Evolutionary conservation across 1,140 invertebrate species (phyloP), one percentile per base, ranked within the genome.

Genomic region (Macrotrachela quadricornifera): DNA sequence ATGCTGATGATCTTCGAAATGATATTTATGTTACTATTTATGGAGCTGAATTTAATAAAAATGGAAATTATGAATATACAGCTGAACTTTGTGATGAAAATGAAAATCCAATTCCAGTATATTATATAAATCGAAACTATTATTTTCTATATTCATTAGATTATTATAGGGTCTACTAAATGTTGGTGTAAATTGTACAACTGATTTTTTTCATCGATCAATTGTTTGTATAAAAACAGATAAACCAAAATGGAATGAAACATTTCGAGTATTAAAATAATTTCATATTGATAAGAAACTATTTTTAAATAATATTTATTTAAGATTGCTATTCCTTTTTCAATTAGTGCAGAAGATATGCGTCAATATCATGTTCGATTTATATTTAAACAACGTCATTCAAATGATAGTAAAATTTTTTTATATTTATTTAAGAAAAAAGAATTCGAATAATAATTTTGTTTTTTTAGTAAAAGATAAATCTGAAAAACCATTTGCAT

Each of bases 231-330:
- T 16, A 9, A 53, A 53, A 47, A 44, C 46, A 13, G 51, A 53
- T 37, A 53, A 53, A 43, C 51, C 51, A n/a, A 53, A 47, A 43
- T 53, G 51, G 51, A 47, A 47, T 37, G 51, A 53, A 53, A 48
- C 46, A 10, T 44, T 53, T 2, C 46, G 46, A 4, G 46, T 53
- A 18, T 14, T 14, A 16, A 15, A 15, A 17, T 45, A 8, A 8
- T 45, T 18, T 45, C 18, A 17, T 45, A 15, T 45, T 45, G 6
- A 11, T 45, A 10, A 18, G 43, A 16, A 45, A 17, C 1, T 45
- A 3, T 11, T 15, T 10, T 18, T 45, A 18, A 10, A 18, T 9
- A 17, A 18, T 10, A 45, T 45, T 45, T 16, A 17, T 18, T 17
- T 45, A 15, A n/a, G 43, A 45, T 17, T 45, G 15, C 15, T 16